Percentiles rank a stretch among this genome's conserved stretches.
phyloP scores from a whole-genome alignment of 2,113 vertebrate genomes.

The Anser cygnoides region DNA sequence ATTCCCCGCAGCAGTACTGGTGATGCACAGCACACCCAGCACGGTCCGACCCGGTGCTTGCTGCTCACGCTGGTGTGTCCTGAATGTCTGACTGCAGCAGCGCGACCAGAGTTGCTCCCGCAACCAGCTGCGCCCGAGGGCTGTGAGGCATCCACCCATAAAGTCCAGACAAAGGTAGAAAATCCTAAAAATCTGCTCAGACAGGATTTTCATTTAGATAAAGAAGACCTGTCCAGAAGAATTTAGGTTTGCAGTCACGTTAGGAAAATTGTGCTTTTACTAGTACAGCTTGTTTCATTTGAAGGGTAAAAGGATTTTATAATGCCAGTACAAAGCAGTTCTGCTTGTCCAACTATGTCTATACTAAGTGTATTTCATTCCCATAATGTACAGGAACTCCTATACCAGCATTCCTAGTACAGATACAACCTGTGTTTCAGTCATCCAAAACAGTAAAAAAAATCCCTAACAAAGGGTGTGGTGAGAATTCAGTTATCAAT shows the following conservation, averaged over 20 bases:
- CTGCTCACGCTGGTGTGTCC: rapidly evolving
- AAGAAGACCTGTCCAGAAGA: neutral
- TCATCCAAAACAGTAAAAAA: neutral
- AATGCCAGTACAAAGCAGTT: neutral
- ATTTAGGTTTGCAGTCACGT: neutral
- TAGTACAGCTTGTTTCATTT: neutral
- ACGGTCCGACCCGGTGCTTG: rapidly evolving
- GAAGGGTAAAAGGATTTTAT: neutral
- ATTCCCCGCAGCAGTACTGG: neutral
- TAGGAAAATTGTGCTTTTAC: neutral
- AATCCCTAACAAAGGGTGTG: neutral
- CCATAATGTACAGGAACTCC: neutral
- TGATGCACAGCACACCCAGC: neutral
- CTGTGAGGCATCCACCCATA: neutral
- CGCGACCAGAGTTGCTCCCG: neutral
- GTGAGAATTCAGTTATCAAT: neutral
- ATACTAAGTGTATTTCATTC: neutral
- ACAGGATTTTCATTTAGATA: slow-evolving; percentile 3
- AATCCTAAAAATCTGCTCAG: slow-evolving; percentile 29
- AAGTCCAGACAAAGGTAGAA: slow-evolving; percentile 33
- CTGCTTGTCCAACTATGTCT: neutral
- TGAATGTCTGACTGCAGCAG: neutral
- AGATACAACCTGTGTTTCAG: neutral
- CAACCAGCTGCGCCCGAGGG: rapidly evolving
- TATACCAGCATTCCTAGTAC: neutral